phyloP scores from a whole-genome alignment of 2,888 invertebrate genomes.

The Dryococelus australis region DNA sequence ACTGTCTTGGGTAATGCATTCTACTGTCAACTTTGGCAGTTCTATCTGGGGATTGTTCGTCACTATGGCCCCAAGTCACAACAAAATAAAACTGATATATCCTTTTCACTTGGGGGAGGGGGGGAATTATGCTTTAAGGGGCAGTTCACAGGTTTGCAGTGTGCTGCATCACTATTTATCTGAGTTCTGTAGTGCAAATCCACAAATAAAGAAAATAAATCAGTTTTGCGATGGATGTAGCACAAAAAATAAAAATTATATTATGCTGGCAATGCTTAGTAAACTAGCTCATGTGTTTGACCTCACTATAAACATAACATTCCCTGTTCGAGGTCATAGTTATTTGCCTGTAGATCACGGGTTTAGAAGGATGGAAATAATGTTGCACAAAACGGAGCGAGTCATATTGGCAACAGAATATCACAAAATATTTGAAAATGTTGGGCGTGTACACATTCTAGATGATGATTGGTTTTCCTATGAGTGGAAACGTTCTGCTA shows the following conservation, averaged over 20 bases:
- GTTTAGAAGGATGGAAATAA: constrained; percentile 24
- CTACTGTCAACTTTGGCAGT: constrained; percentile 26
- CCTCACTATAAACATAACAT: background rate
- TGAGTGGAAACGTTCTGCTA: constrained; percentile 17
- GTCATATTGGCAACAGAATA: constrained; percentile 22
- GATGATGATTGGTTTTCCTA: background rate
- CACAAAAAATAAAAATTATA: constrained; percentile 30
- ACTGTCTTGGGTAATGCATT: constrained; percentile 24
- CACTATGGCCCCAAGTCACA: constrained; percentile 19
- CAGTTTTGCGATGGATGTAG: background rate
- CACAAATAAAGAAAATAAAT: constrained; percentile 19
- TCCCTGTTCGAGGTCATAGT: constrained; percentile 16
- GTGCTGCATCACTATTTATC: background rate
- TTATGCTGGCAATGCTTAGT: constrained; percentile 18
- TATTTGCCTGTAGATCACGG: background rate
- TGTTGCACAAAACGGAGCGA: constrained; percentile 3
- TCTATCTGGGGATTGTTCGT: constrained; percentile 21
- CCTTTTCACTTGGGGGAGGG: constrained; percentile 22
- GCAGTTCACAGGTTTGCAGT: constrained; percentile 31
- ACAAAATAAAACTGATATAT: constrained; percentile 16
- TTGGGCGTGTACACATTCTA: constrained; percentile 20
- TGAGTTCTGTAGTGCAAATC: background rate
- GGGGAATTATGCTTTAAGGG: background rate
- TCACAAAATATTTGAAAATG: constrained; percentile 31
- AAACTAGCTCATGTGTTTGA: background rate